A percentile compares a stretch with the other conserved stretches of the same genome.
Evolutionary conservation across 2,797 vertebrate genomes (phyloP).

Genomic region (Hydrolagus colliei): DNA sequence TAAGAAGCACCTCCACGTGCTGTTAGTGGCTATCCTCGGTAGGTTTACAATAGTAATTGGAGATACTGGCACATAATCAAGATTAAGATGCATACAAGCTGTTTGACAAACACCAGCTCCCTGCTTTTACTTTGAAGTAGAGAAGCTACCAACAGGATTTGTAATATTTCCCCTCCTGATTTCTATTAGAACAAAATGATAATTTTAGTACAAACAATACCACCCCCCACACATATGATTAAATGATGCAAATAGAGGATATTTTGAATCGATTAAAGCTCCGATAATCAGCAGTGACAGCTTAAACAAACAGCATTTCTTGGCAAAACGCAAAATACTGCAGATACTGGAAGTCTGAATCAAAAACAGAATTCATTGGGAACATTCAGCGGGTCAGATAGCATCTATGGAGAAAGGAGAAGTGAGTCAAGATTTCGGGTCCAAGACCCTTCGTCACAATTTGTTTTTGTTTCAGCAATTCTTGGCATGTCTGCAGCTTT

Average conservation of each 20-base stretch:
- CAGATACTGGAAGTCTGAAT: too few relatives aligned
- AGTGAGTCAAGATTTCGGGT: too few relatives aligned
- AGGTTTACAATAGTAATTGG: slow-evolving; percentile 29
- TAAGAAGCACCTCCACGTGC: slow-evolving; percentile 21
- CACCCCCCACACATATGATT: neutral
- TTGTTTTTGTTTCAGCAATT: too few relatives aligned
- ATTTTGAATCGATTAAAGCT: neutral
- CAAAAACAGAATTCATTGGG: too few relatives aligned
- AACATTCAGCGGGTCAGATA: too few relatives aligned
- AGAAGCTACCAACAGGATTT: neutral
- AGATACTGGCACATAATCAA: slow-evolving; percentile 30
- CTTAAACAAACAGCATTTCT: neutral
- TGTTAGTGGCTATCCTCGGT: slow-evolving; percentile 11
- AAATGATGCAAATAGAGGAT: slow-evolving; percentile 8
- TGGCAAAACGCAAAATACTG: too few relatives aligned
- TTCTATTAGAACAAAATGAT: neutral
- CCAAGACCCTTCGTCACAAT: too few relatives aligned
- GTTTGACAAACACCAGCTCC: slow-evolving; percentile 11
- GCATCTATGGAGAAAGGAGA: too few relatives aligned
- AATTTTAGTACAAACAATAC: neutral
- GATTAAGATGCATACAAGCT: slow-evolving; percentile 25
- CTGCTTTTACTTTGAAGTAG: slow-evolving; percentile 20
- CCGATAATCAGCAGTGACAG: neutral
- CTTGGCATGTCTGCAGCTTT: too few relatives aligned
- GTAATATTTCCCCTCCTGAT: slow-evolving; percentile 20